phyloP scores from a whole-genome alignment of 2,888 invertebrate species.

The Tryphoninae sp. region DNA sequence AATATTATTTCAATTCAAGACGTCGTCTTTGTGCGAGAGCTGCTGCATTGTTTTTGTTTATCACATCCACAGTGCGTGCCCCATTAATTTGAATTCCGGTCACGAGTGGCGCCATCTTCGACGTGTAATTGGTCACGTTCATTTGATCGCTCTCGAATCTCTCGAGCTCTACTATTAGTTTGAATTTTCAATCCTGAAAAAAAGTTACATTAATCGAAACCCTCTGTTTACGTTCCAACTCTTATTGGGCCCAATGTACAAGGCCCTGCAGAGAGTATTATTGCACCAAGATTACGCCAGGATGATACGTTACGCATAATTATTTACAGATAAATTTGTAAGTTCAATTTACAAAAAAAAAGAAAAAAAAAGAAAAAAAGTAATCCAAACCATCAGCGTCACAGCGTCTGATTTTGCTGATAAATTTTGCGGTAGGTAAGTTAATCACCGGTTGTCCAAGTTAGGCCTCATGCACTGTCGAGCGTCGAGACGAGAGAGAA shows the following conservation, averaged over 20 bases:
- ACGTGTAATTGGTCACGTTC: no score
- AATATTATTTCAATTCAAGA: no score
- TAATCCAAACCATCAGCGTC: not conserved
- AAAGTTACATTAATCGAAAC: conserved; percentile 42
- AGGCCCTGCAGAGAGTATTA: no score
- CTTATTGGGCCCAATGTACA: not conserved
- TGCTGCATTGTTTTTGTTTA: no score
- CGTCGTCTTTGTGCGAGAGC: no score
- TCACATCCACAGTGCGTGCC: no score
- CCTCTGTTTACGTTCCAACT: conserved; percentile 9
- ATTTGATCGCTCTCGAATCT: no score
- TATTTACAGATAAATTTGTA: conserved; percentile 31
- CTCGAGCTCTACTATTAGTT: no score
- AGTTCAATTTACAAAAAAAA: conserved; percentile 10
- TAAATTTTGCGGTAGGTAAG: conserved; percentile 58
- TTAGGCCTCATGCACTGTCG: conserved; percentile 38
- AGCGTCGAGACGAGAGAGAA: conserved; percentile 15
- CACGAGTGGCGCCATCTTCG: no score
- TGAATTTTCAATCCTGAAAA: conserved; percentile 33
- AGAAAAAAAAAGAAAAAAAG: no score
- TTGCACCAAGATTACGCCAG: conserved; percentile 4
- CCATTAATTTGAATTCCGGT: no score
- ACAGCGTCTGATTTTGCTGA: conserved; percentile 14
- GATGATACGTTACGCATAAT: conserved; percentile 30
- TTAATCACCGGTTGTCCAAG: conserved; percentile 43